Conservation (phyloP, 1,140 invertebrate species). For the Colletes latitarsis region DNA sequence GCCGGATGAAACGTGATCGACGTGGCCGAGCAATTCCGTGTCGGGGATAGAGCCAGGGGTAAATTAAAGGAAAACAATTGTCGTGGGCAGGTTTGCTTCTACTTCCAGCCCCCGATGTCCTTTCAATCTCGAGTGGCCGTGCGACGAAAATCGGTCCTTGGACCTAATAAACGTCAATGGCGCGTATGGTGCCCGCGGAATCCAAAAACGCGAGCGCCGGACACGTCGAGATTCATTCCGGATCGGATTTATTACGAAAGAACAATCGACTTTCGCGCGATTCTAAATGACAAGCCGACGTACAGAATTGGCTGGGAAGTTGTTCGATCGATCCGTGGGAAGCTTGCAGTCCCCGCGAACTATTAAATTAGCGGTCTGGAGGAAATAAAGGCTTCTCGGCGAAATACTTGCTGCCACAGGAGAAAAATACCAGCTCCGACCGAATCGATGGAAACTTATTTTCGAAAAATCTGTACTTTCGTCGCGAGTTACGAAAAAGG, state of each 20-base stretch:
- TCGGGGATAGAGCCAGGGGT: slow-evolving; percentile 9
- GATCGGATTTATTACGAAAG: slow-evolving; percentile 8
- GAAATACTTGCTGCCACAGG: too few species aligned
- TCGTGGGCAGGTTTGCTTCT: slow-evolving; percentile 19
- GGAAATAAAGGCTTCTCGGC: too few species aligned
- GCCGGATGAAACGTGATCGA: slow-evolving; percentile 50
- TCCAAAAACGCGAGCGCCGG: neutral
- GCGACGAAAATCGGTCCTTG: slow-evolving; percentile 15
- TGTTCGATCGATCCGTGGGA: neutral
- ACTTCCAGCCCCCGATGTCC: neutral
- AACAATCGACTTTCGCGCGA: neutral
- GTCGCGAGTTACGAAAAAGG: too few species aligned
- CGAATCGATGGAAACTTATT: too few species aligned
- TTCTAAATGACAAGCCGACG: neutral
- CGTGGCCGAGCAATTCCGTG: slow-evolving; percentile 47
- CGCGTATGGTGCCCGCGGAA: slow-evolving; percentile 7
- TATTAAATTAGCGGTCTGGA: too few species aligned
- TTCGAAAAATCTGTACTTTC: too few species aligned
- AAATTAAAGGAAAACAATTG: slow-evolving; percentile 68
- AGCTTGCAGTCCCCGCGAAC: too few species aligned
- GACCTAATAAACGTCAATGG: slow-evolving; percentile 46
- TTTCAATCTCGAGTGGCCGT: slow-evolving; percentile 23
- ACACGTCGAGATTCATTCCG: slow-evolving; percentile 8
- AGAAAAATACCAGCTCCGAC: too few species aligned
- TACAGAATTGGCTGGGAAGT: neutral